phyloP scores from a whole-genome alignment of 2,888 invertebrate genomes.

The Taphrorychus bicolor region DNA sequence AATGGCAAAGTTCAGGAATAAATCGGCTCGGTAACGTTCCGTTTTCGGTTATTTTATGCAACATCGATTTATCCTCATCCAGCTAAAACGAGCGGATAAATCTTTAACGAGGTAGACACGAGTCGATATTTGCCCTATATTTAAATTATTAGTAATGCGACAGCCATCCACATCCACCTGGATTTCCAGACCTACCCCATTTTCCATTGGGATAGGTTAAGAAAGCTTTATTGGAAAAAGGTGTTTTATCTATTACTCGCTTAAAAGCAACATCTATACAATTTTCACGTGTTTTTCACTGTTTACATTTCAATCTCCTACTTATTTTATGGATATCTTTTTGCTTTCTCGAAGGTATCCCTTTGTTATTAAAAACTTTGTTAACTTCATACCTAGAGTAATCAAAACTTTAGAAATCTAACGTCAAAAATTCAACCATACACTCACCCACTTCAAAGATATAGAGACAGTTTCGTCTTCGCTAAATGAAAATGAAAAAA shows the following conservation, averaged over 20 bases:
- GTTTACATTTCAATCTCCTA: no score
- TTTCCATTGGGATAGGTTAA: conserved; percentile 3
- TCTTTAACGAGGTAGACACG: not conserved
- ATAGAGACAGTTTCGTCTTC: not conserved
- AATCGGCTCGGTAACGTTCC: not conserved
- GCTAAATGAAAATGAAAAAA: conserved; percentile 9
- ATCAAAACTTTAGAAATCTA: no score
- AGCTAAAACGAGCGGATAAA: not conserved
- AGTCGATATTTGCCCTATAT: conserved; percentile 10
- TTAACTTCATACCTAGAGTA: no score
- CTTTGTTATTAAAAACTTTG: no score
- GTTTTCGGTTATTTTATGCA: not conserved
- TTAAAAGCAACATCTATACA: no score
- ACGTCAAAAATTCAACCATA: not conserved
- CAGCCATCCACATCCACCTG: not conserved
- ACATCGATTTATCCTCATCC: conserved; percentile 1
- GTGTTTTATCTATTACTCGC: no score
- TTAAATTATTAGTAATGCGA: not conserved
- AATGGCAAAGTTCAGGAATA: not conserved
- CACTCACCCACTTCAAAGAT: not conserved
- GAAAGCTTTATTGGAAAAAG: not conserved
- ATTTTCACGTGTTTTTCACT: no score
- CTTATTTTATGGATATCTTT: no score
- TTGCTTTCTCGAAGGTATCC: no score
- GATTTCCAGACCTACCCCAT: not conserved